These are phyloP conservation scores for Apolygus lucorum DNA, from an alignment of 1,140 invertebrate species.

Conservation along the genomic window DNA sequence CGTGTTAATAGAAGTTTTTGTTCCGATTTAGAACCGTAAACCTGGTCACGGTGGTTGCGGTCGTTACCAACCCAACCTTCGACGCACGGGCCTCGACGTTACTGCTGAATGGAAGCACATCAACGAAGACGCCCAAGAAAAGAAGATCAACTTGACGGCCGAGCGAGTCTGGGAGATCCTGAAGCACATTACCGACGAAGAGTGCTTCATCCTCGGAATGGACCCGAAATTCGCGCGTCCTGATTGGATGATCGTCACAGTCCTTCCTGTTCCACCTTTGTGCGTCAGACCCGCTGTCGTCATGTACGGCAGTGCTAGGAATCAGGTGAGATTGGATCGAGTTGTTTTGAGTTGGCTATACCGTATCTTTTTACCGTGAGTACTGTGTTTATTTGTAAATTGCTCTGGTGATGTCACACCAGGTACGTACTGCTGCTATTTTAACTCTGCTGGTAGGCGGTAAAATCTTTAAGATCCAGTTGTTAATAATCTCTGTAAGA, in stretches of 20 bases:
- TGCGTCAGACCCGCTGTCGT: slow-evolving; percentile 92
- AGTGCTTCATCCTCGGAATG: slow-evolving; percentile 92
- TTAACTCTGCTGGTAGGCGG: no score
- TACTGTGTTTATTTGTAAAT: no score
- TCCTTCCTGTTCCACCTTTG: slow-evolving; percentile 92
- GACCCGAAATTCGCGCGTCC: slow-evolving; percentile 91
- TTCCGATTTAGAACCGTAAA: slow-evolving; percentile 47
- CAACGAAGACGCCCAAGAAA: slow-evolving; percentile 96
- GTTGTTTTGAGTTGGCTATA: no score
- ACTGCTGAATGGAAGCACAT: slow-evolving; percentile 96
- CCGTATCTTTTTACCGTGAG: no score
- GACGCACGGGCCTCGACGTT: slow-evolving; percentile 80
- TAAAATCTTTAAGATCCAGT: no score
- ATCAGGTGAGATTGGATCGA: slow-evolving; percentile 49
- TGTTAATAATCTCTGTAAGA: no score
- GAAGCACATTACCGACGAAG: slow-evolving; percentile 95
- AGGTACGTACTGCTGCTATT: no score
- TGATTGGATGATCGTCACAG: slow-evolving; percentile 99
- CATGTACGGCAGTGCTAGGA: slow-evolving; percentile 97
- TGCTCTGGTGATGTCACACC: no score
- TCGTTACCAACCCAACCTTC: slow-evolving; percentile 89
- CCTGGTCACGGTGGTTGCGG: slow-evolving; percentile 93
- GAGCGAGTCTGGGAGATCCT: slow-evolving; percentile 95
- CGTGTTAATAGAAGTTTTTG: not conserved
- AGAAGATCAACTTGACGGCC: slow-evolving; percentile 85